Conservation (phyloP, 1,140 invertebrate genomes). For the Nymphalis io region DNA sequence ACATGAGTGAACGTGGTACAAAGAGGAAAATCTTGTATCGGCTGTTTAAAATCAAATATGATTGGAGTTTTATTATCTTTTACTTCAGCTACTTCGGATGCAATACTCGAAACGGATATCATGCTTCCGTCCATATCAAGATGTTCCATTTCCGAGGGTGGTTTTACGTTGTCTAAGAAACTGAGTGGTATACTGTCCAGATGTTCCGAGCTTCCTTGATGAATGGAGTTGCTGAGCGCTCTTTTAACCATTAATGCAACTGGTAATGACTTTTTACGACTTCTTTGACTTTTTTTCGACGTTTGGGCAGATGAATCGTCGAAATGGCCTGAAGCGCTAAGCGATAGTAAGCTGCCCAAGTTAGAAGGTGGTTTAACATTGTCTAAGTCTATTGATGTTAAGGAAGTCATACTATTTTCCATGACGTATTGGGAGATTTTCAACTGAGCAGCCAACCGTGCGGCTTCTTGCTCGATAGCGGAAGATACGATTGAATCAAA, state of each 20-base stretch:
- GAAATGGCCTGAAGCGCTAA: slow-evolving; percentile 82
- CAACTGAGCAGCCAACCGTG: slow-evolving; percentile 85
- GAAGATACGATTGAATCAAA: slow-evolving; percentile 66
- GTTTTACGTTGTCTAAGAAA: slow-evolving; percentile 89
- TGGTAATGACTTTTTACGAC: slow-evolving; percentile 85
- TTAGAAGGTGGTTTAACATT: slow-evolving; percentile 89
- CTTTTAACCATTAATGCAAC: slow-evolving; percentile 85
- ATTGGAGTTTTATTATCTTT: slow-evolving; percentile 64
- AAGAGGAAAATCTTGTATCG: slow-evolving; percentile 72
- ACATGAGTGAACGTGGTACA: slow-evolving; percentile 81
- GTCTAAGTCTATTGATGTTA: slow-evolving; percentile 85
- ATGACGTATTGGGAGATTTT: slow-evolving; percentile 73
- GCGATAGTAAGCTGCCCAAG: slow-evolving; percentile 84
- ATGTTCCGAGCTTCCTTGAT: slow-evolving; percentile 84
- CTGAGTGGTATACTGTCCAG: slow-evolving; percentile 79
- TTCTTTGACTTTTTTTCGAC: slow-evolving; percentile 68
- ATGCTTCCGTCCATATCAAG: slow-evolving; percentile 90
- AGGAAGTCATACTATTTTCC: slow-evolving; percentile 82
- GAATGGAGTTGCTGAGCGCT: slow-evolving; percentile 83
- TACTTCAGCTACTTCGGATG: slow-evolving; percentile 86
- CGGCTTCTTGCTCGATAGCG: slow-evolving; percentile 87
- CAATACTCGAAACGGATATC: slow-evolving; percentile 91
- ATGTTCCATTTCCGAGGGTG: slow-evolving; percentile 90
- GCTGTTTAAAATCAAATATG: slow-evolving; percentile 81
- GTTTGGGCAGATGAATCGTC: slow-evolving; percentile 62